Evolutionary conservation across 2,113 vertebrate species (phyloP), one percentile per base, ranked within the genome.

Genomic region (Rhinopomastus cyanomelas): DNA sequence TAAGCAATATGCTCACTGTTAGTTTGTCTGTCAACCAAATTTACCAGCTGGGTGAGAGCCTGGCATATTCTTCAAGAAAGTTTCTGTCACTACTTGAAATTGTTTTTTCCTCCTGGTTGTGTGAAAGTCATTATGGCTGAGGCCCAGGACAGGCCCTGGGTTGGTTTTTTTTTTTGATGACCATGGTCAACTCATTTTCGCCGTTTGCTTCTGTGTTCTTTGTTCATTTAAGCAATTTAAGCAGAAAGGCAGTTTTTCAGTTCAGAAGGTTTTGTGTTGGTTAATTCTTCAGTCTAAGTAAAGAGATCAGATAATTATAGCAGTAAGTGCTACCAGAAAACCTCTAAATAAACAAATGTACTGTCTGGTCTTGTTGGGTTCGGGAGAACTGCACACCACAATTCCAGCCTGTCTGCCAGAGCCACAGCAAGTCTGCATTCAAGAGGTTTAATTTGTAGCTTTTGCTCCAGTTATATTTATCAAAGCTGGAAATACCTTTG

Each of bases 391-490:
- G 44, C 64, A 6, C 1, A 13, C 56, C n/a, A 12, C 52, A 59
- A 14, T 67, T 71, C n/a, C 48, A 69, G 34, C 42, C 88, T 72
- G 73, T 90, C 81, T 91, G 19, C 82, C 66, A 68, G 78, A 81
- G 30, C 52, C 72, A 73, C 30, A 67, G 25, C 21, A 67, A 81
- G 64, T 87, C 52, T 52, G 39, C 22, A 65, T 62, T 72, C 81
- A 85, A 85, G 81, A 34, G 73, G 73, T 96, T 94, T 95, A 76
- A 85, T 90, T 92, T 92, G 91, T 94, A 78, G 86, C 16, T 81
- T 96, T 96, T 19, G 93, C 85, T 85, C 74, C 90, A 80, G 81
- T 90, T 97, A 94, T 96, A 95, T 97, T 97, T 97, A 90, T 85
- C 51, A 75, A 85, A 92, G 67, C 52, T 85, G 90, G 94, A 96